These are phyloP conservation scores for Pelobates fuscus DNA, from an alignment of 2,113 vertebrate species.

Conservation along the genomic window DNA sequence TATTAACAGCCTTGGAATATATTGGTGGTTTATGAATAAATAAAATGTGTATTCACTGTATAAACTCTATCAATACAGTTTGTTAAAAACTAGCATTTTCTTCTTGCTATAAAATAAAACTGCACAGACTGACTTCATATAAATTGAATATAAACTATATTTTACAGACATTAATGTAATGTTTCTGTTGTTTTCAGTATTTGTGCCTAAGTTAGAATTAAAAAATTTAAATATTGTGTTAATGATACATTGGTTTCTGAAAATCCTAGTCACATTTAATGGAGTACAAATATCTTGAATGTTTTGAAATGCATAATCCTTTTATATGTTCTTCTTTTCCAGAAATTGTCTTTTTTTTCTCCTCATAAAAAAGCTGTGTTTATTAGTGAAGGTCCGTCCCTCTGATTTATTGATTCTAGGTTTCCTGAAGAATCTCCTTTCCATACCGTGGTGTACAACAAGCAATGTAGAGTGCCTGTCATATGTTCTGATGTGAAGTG, in stretches of 20 bases:
- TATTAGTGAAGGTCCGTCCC: conserved; percentile 53
- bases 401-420: conserved; percentile 61
- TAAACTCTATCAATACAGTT: too few species aligned
- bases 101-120: too few species aligned
- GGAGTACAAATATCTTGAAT: conserved; percentile 18
- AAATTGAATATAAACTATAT: too few species aligned
- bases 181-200: too few species aligned
- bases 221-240: too few species aligned
- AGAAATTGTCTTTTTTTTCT: conserved; percentile 47
- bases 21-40: too few species aligned
- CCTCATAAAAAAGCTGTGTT: conserved; percentile 48
- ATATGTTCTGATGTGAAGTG: conserved; percentile 74
- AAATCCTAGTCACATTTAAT: conserved; percentile 13
- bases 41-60: too few species aligned
- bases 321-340: conserved; percentile 25
- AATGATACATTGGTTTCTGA: neutral
- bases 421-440: conserved; percentile 51
- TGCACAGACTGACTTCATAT: too few species aligned
- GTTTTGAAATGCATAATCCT: conserved; percentile 32
- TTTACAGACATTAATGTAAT: neutral
- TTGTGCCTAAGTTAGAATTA: too few species aligned
- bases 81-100: too few species aligned
- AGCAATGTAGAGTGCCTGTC: conserved; percentile 62
- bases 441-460: conserved; percentile 41
- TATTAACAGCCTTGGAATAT: too few species aligned